These are phyloP conservation scores for Tyto alba DNA, from an alignment of 2,113 vertebrate species.

Conservation along the genomic window DNA sequence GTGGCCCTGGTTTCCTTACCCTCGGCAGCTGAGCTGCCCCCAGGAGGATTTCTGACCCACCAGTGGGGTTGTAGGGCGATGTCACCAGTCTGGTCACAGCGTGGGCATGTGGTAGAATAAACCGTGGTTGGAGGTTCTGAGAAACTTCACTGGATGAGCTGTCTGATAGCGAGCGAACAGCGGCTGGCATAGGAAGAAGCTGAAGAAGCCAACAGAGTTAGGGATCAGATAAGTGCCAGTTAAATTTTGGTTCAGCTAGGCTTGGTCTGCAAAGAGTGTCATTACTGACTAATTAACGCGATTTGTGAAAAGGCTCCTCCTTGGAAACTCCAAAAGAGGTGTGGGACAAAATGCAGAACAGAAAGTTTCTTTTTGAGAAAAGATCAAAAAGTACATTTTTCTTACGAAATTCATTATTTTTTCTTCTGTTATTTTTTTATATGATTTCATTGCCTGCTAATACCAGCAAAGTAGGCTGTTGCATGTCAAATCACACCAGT, in stretches of 20 bases:
- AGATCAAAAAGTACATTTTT: not conserved
- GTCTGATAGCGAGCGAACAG: not conserved
- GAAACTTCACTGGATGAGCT: not conserved
- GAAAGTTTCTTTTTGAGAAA: not conserved
- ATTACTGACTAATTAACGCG: not conserved
- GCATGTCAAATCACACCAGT: not conserved
- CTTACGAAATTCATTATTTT: not conserved
- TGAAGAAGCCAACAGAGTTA: not conserved
- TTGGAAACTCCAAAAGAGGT: not conserved
- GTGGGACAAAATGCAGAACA: not conserved
- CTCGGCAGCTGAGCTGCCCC: not conserved
- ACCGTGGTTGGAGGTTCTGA: not conserved
- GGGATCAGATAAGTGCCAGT: not conserved
- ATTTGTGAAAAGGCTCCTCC: not conserved
- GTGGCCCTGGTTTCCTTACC: not conserved
- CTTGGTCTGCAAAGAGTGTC: not conserved
- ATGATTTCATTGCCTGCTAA: not conserved
- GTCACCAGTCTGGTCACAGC: not conserved
- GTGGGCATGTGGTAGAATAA: not conserved
- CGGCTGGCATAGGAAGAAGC: rapidly evolving
- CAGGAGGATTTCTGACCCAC: not conserved
- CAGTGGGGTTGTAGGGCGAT: not conserved
- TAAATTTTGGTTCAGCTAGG: not conserved
- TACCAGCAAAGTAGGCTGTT: not conserved
- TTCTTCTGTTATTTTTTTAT: not conserved